Base-by-base conservation (phyloP, 2,888 invertebrate genomes). In the Rosalia funebris region DNA sequence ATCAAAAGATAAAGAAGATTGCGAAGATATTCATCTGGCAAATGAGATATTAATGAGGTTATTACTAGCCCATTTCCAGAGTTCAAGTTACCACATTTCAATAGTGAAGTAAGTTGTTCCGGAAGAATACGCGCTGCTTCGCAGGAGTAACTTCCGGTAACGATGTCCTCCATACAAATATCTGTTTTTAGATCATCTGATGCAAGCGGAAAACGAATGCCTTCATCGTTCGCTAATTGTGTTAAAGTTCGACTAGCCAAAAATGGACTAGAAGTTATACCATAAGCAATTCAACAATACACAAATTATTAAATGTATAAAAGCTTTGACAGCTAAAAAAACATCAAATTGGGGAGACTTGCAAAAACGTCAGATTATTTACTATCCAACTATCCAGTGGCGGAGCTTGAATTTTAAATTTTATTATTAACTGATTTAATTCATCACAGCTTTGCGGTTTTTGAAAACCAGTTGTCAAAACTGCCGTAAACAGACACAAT, bases 131-230 rank as follows among this genome's bases (percentile, higher is more conserved):
- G 11, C 4, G 47, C 47, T 1, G 14, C 16, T 4, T 47, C 34
- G 15, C 31, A 10, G 2, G 32, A 16, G 11, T 3, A 16, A 14
- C 36, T 12, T 15, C 48, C 48, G 1, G 48, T 48, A 11, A 48
- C 36, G 12, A 48, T n/a, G 11, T 34, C 48, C 25, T 48, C 48
- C 10, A 48, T 36, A 48, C 36, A 48, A 32, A 48, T 48, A 20
- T 46, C 16, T 2, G 5, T 14, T 16, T 4, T 15, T 17, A 42
- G 10, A 16, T 16, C 14, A 10, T 42, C 9, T 10, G 42, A 2
- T 15, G 20, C 31, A 2, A n/a, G 25, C 1, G 44, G 44, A 44
- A 7, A 44, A 4, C 17, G 16, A 2, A 3, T n/a, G 3, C 20
- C 19, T 10, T 44, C 42, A n/a, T 42, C 17, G n/a, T 7, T 16